Evolutionary conservation across 2,888 invertebrate genomes (phyloP), one percentile per base, ranked within the genome.

Genomic region (Tipula lateralis): DNA sequence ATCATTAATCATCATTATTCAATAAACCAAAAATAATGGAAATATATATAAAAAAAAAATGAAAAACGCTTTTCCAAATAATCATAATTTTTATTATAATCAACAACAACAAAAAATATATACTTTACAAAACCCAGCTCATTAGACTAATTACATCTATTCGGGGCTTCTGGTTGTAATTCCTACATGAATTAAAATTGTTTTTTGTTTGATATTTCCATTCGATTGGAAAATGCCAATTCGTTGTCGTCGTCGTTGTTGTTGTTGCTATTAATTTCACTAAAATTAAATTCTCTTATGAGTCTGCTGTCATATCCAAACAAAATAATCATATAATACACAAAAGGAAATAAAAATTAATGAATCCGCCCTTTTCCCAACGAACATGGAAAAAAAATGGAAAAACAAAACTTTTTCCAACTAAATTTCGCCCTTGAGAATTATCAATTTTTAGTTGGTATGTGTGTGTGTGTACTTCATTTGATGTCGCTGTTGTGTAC

Each of bases 1-100:
- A 66, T 66, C 66, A 66, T 66, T 66, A 66, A 66, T 66, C 66
- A 66, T 66, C 66, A 66, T 66, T 66, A 66, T 66, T 66, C 66
- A 66, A 66, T 66, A 24, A 66, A 66, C 66, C 66, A 19, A 24
- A 66, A 66, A 19, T 66, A 24, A 24, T 66, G 6, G 66, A 66
- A n/a, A 19, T 50, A 12, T 50, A 19, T 12, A 44, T n/a, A 44
- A 44, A 44, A 44, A 44, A 66, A 66, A n/a, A n/a, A n/a, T n/a
- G n/a, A n/a, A n/a, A n/a, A 66, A 24, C 12, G 1, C 66, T 66
- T 24, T 24, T 19, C 66, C 66, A 66, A 24, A 9, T 24, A 9
- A 66, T 24, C 24, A 66, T 24, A 7, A 66, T 9, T 9, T 12
- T 24, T 24, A 66, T 24, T 66, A 66, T 24, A 7, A 66, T 9